Evolutionary conservation across 2,797 vertebrate species (phyloP).

Genomic region (Sebastes hopkinsi): DNA sequence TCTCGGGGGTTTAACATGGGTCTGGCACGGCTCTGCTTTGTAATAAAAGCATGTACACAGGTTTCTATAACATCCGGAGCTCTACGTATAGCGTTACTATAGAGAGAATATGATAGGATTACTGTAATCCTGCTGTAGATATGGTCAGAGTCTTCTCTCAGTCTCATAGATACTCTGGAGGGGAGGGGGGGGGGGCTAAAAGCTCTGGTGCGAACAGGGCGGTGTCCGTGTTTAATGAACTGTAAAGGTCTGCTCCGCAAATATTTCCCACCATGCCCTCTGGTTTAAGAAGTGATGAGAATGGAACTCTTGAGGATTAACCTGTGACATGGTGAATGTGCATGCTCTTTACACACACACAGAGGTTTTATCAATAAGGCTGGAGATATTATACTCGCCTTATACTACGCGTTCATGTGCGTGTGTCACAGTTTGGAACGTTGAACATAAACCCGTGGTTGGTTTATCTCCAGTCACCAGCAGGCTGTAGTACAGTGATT

Average conservation of each 20-base stretch:
- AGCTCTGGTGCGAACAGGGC: neutral
- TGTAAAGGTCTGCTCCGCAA: neutral
- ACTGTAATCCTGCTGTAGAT: constrained; percentile 44
- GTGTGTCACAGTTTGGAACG: too few relatives aligned
- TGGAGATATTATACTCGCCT: too few relatives aligned
- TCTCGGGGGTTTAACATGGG: neutral
- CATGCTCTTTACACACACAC: neutral
- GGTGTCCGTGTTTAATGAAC: neutral
- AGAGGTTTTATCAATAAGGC: neutral
- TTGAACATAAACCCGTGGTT: too few relatives aligned
- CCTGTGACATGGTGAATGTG: neutral
- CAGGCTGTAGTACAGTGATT: too few relatives aligned
- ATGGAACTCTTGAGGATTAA: constrained; percentile 1
- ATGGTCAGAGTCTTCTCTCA: constrained; percentile 7
- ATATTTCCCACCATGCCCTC: neutral
- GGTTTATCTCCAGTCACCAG: too few relatives aligned
- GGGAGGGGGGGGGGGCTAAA: neutral
- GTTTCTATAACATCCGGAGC: constrained; percentile 2
- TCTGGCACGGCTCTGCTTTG: neutral
- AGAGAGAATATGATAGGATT: constrained; percentile 45
- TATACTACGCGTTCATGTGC: too few relatives aligned
- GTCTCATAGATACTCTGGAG: neutral
- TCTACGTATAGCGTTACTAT: constrained; percentile 18
- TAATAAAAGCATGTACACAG: neutral
- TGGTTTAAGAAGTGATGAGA: constrained; percentile 2